Conservation (phyloP, 2,888 invertebrate species). For the Cistogaster globosa region DNA sequence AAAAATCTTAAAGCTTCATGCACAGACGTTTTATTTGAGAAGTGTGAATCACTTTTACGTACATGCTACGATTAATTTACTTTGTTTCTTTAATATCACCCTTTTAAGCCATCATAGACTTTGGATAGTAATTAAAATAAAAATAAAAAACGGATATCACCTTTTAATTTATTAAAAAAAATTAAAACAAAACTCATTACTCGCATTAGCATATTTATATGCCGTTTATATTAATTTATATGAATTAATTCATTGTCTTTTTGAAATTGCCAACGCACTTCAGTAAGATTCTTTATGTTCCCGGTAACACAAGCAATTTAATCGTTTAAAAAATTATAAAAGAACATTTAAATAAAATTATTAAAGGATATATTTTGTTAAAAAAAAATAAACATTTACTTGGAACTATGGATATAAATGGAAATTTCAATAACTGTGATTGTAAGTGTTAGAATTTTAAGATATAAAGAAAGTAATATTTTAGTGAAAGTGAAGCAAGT, state of each 20-base stretch:
- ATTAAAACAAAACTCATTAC: conserved; percentile 3
- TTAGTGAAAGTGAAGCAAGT: conserved; percentile 11
- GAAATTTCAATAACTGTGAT: conserved; percentile 29
- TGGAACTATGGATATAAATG: conserved; percentile 53
- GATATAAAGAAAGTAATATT: not conserved
- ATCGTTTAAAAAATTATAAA: not conserved
- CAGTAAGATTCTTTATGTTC: conserved; percentile 54
- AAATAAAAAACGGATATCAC: not conserved
- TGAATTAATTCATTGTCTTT: conserved; percentile 43
- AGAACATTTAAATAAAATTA: not conserved
- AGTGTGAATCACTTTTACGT: too few relatives aligned
- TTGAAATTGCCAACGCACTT: conserved; percentile 30
- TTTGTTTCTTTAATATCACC: conserved; percentile 12
- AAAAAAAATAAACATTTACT: not conserved
- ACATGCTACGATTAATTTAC: too few relatives aligned
- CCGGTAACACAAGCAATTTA: conserved; percentile 75
- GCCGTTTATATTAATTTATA: conserved; percentile 36
- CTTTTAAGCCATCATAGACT: conserved; percentile 7
- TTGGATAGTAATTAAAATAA: too few relatives aligned
- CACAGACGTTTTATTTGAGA: too few relatives aligned
- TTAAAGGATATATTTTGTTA: not conserved
- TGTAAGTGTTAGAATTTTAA: conserved; percentile 46
- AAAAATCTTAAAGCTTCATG: too few relatives aligned
- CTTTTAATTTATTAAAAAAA: conserved; percentile 39
- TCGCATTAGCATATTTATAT: conserved; percentile 65